Percentiles rank a stretch among this genome's conserved stretches.
Evolutionary conservation across 1,140 invertebrate genomes (phyloP).

Genomic region (Linepithema humile): DNA sequence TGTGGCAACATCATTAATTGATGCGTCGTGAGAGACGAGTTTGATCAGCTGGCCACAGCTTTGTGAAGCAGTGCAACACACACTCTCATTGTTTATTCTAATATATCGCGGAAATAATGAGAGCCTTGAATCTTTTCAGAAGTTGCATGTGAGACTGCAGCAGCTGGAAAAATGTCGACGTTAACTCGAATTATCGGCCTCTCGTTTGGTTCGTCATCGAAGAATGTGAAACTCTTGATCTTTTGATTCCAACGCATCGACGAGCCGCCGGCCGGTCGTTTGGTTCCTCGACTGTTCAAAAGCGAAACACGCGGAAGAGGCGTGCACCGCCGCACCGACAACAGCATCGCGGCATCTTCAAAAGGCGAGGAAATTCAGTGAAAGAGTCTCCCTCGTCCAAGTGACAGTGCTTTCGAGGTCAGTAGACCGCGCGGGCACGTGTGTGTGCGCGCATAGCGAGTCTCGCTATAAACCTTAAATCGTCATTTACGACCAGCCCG

Average conservation of each 20-base stretch:
- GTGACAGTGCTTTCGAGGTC: conserved; percentile 69
- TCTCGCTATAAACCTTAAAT: conserved; percentile 57
- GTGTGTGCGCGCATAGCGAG: conserved; percentile 6
- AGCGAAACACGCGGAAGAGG: conserved; percentile 36
- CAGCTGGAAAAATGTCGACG: too few relatives aligned
- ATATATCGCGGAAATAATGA: too few relatives aligned
- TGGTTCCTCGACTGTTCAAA: conserved; percentile 22
- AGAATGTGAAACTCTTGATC: conserved; percentile 1
- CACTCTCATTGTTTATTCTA: not conserved
- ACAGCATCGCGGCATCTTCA: conserved; percentile 5
- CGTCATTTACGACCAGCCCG: conserved; percentile 41
- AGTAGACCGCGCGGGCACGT: conserved; percentile 57
- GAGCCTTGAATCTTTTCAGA: too few relatives aligned
- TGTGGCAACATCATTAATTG: not conserved
- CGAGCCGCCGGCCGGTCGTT: too few relatives aligned
- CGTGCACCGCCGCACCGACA: not conserved
- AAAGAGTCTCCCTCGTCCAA: conserved; percentile 58
- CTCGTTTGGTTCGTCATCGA: not conserved
- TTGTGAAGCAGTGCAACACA: too few relatives aligned
- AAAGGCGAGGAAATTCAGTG: conserved; percentile 67
- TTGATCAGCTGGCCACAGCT: too few relatives aligned
- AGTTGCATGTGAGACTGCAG: too few relatives aligned
- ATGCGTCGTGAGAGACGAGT: too few relatives aligned
- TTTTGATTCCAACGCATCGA: not conserved
- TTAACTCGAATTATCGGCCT: not conserved